Evolutionary conservation across 2,797 vertebrate genomes (phyloP).

Genomic region (Anas bernieri): DNA sequence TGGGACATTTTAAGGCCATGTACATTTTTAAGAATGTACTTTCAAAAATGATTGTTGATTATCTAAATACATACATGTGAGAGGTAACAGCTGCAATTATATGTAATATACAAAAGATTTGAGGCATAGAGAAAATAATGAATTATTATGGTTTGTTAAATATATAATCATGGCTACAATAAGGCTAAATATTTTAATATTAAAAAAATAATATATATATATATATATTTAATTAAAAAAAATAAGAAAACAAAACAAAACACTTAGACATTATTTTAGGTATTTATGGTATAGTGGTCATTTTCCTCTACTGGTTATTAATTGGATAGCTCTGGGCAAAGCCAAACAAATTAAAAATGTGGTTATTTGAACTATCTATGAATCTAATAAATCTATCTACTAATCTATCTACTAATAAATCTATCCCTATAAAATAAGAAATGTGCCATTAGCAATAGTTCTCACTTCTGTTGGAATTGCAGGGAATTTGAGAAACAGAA

Average conservation of each 20-base stretch:
- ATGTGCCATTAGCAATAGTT: not conserved
- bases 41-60: not conserved
- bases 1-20: not conserved
- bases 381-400: not conserved
- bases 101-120: not conserved
- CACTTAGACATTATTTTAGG: not conserved
- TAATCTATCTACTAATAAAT: not conserved
- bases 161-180: not conserved
- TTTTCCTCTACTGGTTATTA: not conserved
- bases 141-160: not conserved
- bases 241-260: no score
- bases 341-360: not conserved
- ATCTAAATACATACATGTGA: not conserved
- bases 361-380: not conserved
- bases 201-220: no score
- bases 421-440: not conserved
- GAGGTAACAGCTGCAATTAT: not conserved
- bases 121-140: not conserved
- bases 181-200: not conserved
- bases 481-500: not conserved
- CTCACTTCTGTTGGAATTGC: not conserved
- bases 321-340: not conserved
- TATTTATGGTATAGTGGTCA: rapidly evolving
- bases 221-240: no score
- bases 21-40: not conserved